Evolutionary conservation across 2,113 vertebrate genomes (phyloP).

Genomic region (Cochlearius cochlearius): DNA sequence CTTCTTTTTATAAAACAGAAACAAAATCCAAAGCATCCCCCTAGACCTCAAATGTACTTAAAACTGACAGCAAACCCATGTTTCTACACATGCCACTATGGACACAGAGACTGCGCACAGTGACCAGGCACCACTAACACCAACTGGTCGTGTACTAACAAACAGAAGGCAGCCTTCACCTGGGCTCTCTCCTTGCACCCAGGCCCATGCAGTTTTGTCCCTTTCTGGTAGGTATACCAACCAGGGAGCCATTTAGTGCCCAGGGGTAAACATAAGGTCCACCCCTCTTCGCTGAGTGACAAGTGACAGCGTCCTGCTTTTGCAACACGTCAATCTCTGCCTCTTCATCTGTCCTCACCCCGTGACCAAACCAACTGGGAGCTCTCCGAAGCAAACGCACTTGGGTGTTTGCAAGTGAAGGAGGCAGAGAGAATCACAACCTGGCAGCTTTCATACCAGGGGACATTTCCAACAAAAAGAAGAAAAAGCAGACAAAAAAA

Average conservation of each 20-base stretch:
- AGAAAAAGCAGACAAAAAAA: background rate
- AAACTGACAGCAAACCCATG: background rate
- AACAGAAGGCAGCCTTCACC: background rate
- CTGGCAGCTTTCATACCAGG: background rate
- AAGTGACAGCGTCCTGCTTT: background rate
- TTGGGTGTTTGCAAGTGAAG: background rate
- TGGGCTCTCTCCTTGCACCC: background rate
- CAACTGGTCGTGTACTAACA: fast-evolving
- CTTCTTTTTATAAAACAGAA: background rate
- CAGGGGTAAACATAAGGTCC: background rate
- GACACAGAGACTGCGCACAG: background rate
- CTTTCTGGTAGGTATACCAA: background rate
- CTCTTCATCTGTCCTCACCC: background rate
- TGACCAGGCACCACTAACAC: background rate
- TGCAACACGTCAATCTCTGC: background rate
- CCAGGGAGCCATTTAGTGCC: background rate
- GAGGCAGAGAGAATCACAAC: background rate
- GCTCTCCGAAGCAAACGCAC: fast-evolving
- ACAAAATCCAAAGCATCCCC: background rate
- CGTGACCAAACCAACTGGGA: background rate
- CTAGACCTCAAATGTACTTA: background rate
- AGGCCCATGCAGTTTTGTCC: background rate
- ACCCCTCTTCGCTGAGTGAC: background rate
- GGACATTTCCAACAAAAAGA: background rate
- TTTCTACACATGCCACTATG: background rate